Evolutionary conservation across 1,140 invertebrate species (phyloP).

Genomic region (Venturia canescens): DNA sequence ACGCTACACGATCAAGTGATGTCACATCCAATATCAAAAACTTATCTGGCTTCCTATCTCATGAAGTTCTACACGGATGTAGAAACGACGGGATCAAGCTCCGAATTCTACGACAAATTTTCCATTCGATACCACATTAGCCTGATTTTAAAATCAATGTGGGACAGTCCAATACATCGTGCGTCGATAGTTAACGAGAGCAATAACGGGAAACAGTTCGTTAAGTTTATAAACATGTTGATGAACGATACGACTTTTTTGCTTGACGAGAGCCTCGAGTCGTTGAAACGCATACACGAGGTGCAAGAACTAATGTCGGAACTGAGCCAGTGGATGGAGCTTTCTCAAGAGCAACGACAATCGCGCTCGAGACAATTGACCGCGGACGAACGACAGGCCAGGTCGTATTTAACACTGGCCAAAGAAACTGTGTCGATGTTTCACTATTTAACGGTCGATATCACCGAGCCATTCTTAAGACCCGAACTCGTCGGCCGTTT

Average conservation of each 20-base stretch:
- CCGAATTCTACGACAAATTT: slow-evolving; percentile 99
- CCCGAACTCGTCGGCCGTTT: slow-evolving; percentile 94
- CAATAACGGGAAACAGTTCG: slow-evolving; percentile 93
- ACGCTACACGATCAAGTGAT: slow-evolving; percentile 83
- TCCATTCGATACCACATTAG: slow-evolving; percentile 98
- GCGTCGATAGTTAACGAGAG: slow-evolving; percentile 89
- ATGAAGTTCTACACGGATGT: slow-evolving; percentile 99
- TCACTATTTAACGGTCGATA: slow-evolving; percentile 96
- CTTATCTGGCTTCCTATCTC: slow-evolving; percentile 88
- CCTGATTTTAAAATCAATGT: slow-evolving; percentile 94
- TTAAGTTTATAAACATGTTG: slow-evolving; percentile 98
- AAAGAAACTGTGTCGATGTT: slow-evolving; percentile 99
- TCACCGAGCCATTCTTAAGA: slow-evolving; percentile 94
- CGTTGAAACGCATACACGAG: slow-evolving; percentile 96
- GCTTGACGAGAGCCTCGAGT: slow-evolving; percentile 96
- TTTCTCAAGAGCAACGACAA: slow-evolving; percentile 86
- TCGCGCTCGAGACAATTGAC: slow-evolving; percentile 86
- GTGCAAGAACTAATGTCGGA: slow-evolving; percentile 93
- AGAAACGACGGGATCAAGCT: slow-evolving; percentile 97
- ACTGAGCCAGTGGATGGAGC: slow-evolving; percentile 80
- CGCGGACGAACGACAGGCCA: slow-evolving; percentile 95
- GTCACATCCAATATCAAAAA: slow-evolving; percentile 91
- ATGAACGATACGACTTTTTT: slow-evolving; percentile 99
- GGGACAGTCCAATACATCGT: slow-evolving; percentile 83
- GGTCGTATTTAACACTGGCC: slow-evolving; percentile 96